Conservation (phyloP, 2,888 invertebrate genomes). For the Barypeithes pellucidus region DNA sequence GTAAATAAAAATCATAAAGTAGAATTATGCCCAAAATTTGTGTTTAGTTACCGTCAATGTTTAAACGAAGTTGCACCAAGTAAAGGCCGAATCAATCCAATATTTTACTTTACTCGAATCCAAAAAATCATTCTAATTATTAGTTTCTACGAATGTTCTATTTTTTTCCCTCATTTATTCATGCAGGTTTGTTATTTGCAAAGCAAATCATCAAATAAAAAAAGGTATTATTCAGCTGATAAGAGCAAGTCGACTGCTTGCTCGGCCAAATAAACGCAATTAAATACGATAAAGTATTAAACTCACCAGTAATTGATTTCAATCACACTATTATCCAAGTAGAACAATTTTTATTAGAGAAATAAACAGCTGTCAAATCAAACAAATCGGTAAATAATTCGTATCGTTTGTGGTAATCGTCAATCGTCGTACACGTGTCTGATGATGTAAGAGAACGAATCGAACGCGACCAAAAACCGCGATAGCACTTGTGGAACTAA, state of each 20-base stretch:
- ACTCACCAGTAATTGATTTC: constrained; percentile 25
- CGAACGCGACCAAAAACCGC: constrained; percentile 31
- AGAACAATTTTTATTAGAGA: constrained; percentile 30
- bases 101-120: too few species aligned
- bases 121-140: too few species aligned
- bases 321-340: constrained; percentile 27
- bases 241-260: background rate
- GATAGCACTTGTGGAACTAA: constrained; percentile 33
- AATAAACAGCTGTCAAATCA: constrained; percentile 38
- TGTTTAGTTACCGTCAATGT: too few species aligned
- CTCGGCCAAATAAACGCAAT: background rate
- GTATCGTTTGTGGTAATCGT: constrained; percentile 29
- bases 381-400: constrained; percentile 38
- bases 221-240: background rate
- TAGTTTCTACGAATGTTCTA: too few species aligned
- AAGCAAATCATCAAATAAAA: background rate
- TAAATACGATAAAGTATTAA: constrained; percentile 10
- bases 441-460: constrained; percentile 29
- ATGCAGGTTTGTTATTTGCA: too few species aligned
- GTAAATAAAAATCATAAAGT: too few species aligned
- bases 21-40: too few species aligned
- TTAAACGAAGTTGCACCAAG: too few species aligned
- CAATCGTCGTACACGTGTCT: constrained; percentile 34
- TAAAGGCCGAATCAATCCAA: too few species aligned
- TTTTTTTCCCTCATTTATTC: too few species aligned